phyloP scores from a whole-genome alignment of 1,140 invertebrate genomes.

The Macrosteles quadrilineatus region DNA sequence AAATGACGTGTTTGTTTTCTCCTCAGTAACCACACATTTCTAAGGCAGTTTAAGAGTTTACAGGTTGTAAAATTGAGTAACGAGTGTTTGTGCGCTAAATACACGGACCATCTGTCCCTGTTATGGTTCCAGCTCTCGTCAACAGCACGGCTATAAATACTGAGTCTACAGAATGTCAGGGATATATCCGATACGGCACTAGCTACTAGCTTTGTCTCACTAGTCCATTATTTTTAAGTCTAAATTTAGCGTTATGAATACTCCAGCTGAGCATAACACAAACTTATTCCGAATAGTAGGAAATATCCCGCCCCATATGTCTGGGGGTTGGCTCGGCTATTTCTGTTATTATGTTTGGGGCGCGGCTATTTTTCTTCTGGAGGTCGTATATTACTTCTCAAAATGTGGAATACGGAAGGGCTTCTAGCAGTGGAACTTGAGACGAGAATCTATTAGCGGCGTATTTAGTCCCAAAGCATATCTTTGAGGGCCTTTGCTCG shows the following conservation, averaged over 20 bases:
- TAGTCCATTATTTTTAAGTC: constrained; percentile 22
- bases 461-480: no score
- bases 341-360: constrained; percentile 23
- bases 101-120: constrained; percentile 3
- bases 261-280: constrained; percentile 17
- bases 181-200: constrained; percentile 23
- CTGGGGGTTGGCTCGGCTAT: constrained; percentile 20
- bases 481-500: no score
- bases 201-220: constrained; percentile 20
- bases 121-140: background rate
- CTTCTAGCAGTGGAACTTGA: background rate
- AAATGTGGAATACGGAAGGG: background rate
- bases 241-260: constrained; percentile 22
- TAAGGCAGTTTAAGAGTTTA: background rate
- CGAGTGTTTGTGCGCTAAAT: background rate
- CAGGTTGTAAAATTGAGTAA: background rate
- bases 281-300: constrained; percentile 30
- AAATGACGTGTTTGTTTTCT: no score
- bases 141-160: constrained; percentile 19
- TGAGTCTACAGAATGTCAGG: constrained; percentile 5
- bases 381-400: constrained; percentile 25
- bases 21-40: no score
- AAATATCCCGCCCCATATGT: constrained; percentile 27
- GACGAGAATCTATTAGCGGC: background rate
- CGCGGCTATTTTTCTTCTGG: constrained; percentile 18